Percentiles rank a stretch among this genome's conserved stretches.
These are phyloP conservation scores for Rhipidura dahli DNA, from an alignment of 2,113 vertebrate genomes.

Conservation along the genomic window DNA sequence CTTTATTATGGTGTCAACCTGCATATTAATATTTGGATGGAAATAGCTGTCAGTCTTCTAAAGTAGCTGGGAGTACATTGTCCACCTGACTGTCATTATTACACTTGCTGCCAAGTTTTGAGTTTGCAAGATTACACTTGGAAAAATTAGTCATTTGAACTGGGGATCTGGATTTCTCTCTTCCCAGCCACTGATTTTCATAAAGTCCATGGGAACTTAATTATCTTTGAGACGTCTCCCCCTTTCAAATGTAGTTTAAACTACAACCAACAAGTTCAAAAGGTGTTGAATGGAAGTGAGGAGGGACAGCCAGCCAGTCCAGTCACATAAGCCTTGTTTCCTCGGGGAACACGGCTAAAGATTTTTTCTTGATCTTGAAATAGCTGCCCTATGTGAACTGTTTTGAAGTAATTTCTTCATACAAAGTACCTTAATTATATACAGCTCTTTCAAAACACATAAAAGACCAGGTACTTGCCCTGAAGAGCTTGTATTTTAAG, in stretches of 20 bases:
- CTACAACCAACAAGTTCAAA: constrained; percentile 52
- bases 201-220: constrained; percentile 62
- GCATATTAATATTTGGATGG: background rate
- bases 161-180: constrained; percentile 18
- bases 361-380: constrained; percentile 67
- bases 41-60: background rate
- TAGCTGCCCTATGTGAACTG: constrained; percentile 57
- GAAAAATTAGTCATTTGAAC: constrained; percentile 33
- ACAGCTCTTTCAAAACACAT: constrained; percentile 60
- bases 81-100: background rate
- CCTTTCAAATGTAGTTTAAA: constrained; percentile 41
- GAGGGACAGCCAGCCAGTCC: constrained; percentile 52
- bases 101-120: background rate
- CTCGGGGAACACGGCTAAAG: constrained; percentile 38
- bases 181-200: constrained; percentile 57
- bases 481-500: constrained; percentile 62
- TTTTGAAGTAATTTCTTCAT: constrained; percentile 65
- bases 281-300: constrained; percentile 37
- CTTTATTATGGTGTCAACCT: background rate
- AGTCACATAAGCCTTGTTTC: constrained; percentile 44
- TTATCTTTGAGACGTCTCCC: constrained; percentile 50
- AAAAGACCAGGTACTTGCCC: constrained; percentile 53
- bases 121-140: background rate
- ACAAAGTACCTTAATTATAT: constrained; percentile 62
- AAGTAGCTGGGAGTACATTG: background rate